Base-by-base conservation (phyloP, 37 sponge, comb jelly and placozoan genomes). In the Axinella damicornis region DNA sequence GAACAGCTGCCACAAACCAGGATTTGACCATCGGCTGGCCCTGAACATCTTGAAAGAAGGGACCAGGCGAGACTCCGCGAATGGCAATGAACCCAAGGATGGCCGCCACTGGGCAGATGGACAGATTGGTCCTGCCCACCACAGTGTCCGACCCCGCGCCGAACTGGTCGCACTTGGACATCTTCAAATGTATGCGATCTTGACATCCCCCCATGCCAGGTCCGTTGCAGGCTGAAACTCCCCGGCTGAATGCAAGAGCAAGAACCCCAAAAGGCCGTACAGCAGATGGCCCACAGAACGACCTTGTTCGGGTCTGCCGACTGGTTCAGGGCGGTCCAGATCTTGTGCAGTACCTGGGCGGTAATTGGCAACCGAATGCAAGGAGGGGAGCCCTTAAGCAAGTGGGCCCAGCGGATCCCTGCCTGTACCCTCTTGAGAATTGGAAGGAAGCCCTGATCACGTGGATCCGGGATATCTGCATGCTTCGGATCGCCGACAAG, bases 141-240 rank as follows among this genome's bases (percentile, higher is more conserved):
- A 75, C 53, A 21, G 74, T 38, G 20, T 75, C 37, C 11, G 53
- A 76, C 34, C 80, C 87, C 55, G 69, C 77, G 6, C 85, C 85
- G 20, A 69, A 40, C 62, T 85, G 85, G 78, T 85, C 85, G 38
- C 53, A 46, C 28, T 86, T 86, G 12, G 87, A 79, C 30, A 0
- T 22, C 56, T 71, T 69, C 17, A 86, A 54, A 1, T 63, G 57
- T 14, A 86, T 54, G 38, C 52, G 0, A 69, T n/a, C 20, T 61
- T 64, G 0, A 84, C 31, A 52, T 84, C 78, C 53, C 87, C 87
- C 87, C 79, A 79, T 16, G 38, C 32, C 24, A 86, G 40, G 76
- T 74, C 57, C 4, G 12, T 2, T 25, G 69, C 31, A 30, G 69
- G 34, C 2, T 67, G 2, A 32, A 67, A 67, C 4, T 32, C 34